phyloP scores from a whole-genome alignment of 2,888 invertebrate genomes.

The Blera fallax region DNA sequence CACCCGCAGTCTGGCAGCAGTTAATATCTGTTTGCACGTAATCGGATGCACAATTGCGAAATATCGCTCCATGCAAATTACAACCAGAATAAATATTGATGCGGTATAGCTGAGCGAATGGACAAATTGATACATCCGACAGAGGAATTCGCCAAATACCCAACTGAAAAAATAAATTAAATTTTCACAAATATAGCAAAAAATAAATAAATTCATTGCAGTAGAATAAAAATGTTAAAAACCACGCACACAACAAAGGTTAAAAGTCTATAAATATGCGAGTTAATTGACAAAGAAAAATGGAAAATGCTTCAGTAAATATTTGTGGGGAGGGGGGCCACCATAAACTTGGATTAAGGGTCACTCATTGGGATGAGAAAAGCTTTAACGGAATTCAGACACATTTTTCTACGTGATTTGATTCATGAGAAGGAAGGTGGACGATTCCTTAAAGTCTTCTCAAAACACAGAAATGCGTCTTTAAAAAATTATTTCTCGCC shows the following conservation, averaged over 20 bases:
- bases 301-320: neutral
- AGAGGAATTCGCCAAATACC: conserved; percentile 92
- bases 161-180: conserved; percentile 84
- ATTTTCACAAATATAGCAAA: neutral
- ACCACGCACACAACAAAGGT: neutral
- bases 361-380: neutral
- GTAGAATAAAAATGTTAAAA: neutral
- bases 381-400: neutral
- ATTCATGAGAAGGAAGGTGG: too few relatives aligned
- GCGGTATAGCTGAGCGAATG: conserved; percentile 94
- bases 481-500: too few relatives aligned
- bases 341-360: too few relatives aligned
- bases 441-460: too few relatives aligned
- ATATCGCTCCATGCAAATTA: conserved; percentile 93
- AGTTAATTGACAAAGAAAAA: neutral
- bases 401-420: neutral
- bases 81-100: conserved; percentile 93
- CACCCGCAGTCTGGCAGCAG: conserved; percentile 88
- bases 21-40: conserved; percentile 91
- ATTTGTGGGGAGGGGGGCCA: too few relatives aligned
- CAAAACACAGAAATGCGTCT: too few relatives aligned
- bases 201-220: neutral
- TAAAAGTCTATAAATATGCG: neutral
- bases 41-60: conserved; percentile 93
- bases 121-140: conserved; percentile 95